Base-by-base conservation (phyloP, 2,888 invertebrate genomes). In the Diploptera punctata region DNA sequence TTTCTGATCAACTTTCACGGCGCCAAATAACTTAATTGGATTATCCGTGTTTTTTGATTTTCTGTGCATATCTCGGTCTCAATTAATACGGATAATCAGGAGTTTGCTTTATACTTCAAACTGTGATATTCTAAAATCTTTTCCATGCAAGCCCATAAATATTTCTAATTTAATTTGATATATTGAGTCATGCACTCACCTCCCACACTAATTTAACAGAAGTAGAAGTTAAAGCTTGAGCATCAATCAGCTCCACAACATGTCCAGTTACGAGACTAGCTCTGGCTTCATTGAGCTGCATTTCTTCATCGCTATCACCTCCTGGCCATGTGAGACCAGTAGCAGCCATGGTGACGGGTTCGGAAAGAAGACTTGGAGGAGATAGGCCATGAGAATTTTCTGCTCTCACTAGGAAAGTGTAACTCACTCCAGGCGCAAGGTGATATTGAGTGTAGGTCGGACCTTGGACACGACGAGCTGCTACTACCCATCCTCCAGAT, bases 151-250 rank as follows among this genome's bases (percentile, higher is more conserved):
- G n/a, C n/a, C n/a, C n/a, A n/a, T n/a, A n/a, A n/a, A n/a, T n/a
- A n/a, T n/a, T n/a, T n/a, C n/a, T n/a, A n/a, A n/a, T n/a, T n/a
- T n/a, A n/a, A n/a, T n/a, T n/a, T n/a, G n/a, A n/a, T n/a, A n/a
- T n/a, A n/a, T n/a, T n/a, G n/a, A n/a, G n/a, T n/a, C n/a, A n/a
- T n/a, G n/a, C n/a, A n/a, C 82, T 79, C 83, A 93, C 91, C 88
- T 93, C 91, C 97, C 97, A 98, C 81, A 91, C 90, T 76, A 97
- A 86, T 82, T 93, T 93, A 80, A 97, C 92, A 60, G 94, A 92
- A 75, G 92, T 94, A 0, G 96, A 92, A 79, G 93, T 92, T 74
- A 94, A 87, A 0, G 95, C 90, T 76, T 93, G 91, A 10, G 93
- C 93, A 82, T 95, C 93, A 75, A 89, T 90, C 74, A 97, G 86